Percentiles rank a stretch among this genome's conserved stretches.
Conservation (phyloP, 2,797 vertebrate genomes). For the Myotis findleyi region DNA sequence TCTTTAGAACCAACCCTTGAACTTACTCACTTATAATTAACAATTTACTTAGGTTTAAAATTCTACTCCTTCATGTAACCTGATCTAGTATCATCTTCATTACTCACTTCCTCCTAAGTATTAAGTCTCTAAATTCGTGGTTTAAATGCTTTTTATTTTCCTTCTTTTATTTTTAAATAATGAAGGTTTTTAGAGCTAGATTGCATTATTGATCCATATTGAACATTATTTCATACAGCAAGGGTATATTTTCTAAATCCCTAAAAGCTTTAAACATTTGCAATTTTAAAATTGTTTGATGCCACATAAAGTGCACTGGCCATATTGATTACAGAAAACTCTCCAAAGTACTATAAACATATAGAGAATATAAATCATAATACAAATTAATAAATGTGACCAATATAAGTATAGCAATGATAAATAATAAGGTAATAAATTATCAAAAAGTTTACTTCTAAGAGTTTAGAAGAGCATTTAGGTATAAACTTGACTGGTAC, state of each 20-base stretch:
- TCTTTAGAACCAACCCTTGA: background rate
- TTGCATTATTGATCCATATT: background rate
- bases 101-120: background rate
- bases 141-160: background rate
- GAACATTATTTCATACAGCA: constrained; percentile 33
- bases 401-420: background rate
- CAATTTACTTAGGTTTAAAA: background rate
- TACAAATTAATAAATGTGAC: constrained; percentile 3
- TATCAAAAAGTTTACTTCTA: background rate
- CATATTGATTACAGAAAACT: constrained; percentile 23
- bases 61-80: background rate
- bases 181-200: background rate
- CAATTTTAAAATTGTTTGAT: constrained; percentile 28
- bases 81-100: background rate
- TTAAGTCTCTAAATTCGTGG: constrained; percentile 7
- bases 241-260: background rate
- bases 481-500: background rate
- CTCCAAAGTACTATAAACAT: background rate
- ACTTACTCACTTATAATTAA: background rate
- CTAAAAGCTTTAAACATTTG: background rate
- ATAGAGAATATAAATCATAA: background rate
- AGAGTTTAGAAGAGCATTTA: constrained; percentile 28
- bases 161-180: constrained; percentile 40
- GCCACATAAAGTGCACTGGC: background rate
- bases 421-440: constrained; percentile 43